Base-by-base conservation (phyloP, 2,113 vertebrate genomes). In the Trichechus manatus region DNA sequence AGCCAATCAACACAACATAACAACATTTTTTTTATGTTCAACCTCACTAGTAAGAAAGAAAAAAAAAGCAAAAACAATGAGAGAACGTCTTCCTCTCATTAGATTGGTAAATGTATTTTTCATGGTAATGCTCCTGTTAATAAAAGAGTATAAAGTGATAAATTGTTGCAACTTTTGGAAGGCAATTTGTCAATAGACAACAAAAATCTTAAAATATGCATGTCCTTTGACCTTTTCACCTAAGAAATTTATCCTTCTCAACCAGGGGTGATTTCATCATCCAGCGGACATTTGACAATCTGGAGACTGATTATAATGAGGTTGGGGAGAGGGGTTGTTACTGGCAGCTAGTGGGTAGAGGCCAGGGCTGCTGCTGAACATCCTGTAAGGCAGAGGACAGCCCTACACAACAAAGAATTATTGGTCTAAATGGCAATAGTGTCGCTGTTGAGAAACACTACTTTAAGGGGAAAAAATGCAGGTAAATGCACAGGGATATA, bases 301-400 rank as follows among this genome's bases (percentile, higher is more conserved):
- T 84, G 31, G 10, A 68, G 63, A 64, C 39, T 83, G 29, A 64
- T 20, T 23, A 50, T 70, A 63, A 86, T 23, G 17, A 22, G 20
- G 2, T 36, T 3, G 31, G 4, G 8, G 31, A 17, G 13, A 53
- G 22, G n/a, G 6, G 25, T 3, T 1, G 20, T 9, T 56, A 5
- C 56, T 7, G 1, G 20, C 23, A 56, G 15, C 14, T 56, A 56
- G 53, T 15, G 53, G 53, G 15, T 56, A 56, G 53, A 56, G 53
- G 14, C 53, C 53, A 56, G 53, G 53, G 53, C 15, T 56, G 14
- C 53, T 56, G 53, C 53, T 56, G 13, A 56, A 13, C 53, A 56
- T 56, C 53, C 1, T 56, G 13, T 56, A 15, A 56, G 9, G 53
- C 11, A 56, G 9, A 56, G 13, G 53, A 56, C 53, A 56, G 53